Conservation (phyloP, 2,113 vertebrate genomes). For the Carassius gibelio region DNA sequence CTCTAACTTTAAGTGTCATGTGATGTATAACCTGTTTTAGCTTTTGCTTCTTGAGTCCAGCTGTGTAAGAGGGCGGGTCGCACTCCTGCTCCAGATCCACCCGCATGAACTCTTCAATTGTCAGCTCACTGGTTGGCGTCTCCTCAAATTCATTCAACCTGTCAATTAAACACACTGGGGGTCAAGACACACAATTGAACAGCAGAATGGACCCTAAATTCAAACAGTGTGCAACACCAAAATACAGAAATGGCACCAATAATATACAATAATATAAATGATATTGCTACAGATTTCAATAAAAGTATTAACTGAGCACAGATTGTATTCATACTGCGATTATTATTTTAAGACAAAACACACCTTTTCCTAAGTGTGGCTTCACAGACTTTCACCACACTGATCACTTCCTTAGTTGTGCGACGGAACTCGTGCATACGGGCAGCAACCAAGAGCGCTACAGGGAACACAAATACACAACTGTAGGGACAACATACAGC, state of each 20-base stretch:
- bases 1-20: not conserved
- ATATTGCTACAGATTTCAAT: too few species aligned
- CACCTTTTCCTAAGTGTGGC: constrained; percentile 92
- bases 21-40: constrained; percentile 79
- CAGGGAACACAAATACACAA: constrained; percentile 21
- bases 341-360: not conserved
- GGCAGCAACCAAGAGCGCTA: constrained; percentile 93
- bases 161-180: constrained; percentile 26
- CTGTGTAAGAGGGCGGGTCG: constrained; percentile 90
- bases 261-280: too few species aligned
- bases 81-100: constrained; percentile 92
- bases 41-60: constrained; percentile 83
- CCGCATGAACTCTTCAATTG: constrained; percentile 95
- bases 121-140: constrained; percentile 94
- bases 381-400: constrained; percentile 95
- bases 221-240: not conserved
- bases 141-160: constrained; percentile 94
- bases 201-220: not conserved
- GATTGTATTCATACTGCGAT: not conserved
- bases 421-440: constrained; percentile 94
- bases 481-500: too few species aligned
- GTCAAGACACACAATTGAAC: not conserved
- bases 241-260: not conserved
- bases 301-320: too few species aligned
- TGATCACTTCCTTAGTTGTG: constrained; percentile 90